Base-by-base conservation (phyloP, 1,140 invertebrate genomes). In the Drosophila miranda region DNA sequence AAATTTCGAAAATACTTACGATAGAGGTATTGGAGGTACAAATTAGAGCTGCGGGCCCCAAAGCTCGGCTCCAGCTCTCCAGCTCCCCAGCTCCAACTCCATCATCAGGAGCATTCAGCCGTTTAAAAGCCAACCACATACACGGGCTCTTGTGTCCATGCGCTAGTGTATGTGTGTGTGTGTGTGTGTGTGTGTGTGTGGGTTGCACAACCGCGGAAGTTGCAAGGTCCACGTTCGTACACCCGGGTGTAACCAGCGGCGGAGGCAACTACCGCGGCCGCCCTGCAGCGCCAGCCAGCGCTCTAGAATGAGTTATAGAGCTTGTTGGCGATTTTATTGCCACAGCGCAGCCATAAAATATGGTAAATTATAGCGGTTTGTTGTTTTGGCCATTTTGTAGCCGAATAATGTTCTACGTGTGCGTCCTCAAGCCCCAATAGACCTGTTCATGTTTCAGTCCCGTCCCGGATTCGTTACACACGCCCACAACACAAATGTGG, bases 281-380 rank as follows among this genome's bases (percentile, higher is more conserved):
- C 59, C 54, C 77, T 58, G 57, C 78, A 78, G 78, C 79, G 75
- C 76, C 51, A 52, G 14, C 60, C 57, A 68, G 70, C 61, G 79
- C 78, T 79, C 73, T 88, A 87, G 79, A 90, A 90, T 90, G 89
- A 90, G 82, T 90, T 90, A 90, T 90, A 71, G 81, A 66, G 78
- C 81, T 90, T 90, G 89, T 90, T 90, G 89, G 78, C 84, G 81
- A 90, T 90, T 90, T 90, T 90, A 90, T 90, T 90, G 89, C 89
- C 89, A 83, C 89, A 89, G 75, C 75, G 84, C 89, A 90, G 89
- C 86, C 89, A 90, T 90, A 90, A 90, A 90, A 89, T 90, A 90
- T 90, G 89, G 89, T 90, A 90, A 90, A 90, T 90, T 90, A 90
- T 90, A 90, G 89, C 86, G 89, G 89, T 90, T 90, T 90, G 89